A percentile compares a stretch with the other conserved stretches of the same genome.
These are phyloP conservation scores for Phoebastria nigripes DNA, from an alignment of 2,797 vertebrate species.

Conservation along the genomic window DNA sequence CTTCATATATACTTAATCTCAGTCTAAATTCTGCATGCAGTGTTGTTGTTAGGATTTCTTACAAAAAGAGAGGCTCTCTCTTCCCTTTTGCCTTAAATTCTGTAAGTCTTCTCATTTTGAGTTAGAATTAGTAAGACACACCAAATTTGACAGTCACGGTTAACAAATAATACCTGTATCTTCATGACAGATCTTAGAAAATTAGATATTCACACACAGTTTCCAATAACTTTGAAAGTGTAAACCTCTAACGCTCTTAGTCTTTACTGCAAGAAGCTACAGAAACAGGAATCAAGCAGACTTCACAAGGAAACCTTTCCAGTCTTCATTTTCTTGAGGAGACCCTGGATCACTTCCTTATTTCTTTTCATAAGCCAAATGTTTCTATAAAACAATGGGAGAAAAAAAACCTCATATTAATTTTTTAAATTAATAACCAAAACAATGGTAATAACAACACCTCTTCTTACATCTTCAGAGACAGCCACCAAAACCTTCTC, in stretches of 20 bases:
- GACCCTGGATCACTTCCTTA: not conserved
- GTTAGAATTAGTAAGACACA: not conserved
- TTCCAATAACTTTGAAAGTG: not conserved
- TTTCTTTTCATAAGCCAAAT: not conserved
- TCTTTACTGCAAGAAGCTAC: not conserved
- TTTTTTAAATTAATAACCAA: not conserved
- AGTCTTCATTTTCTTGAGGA: not conserved
- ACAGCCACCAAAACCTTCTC: not conserved
- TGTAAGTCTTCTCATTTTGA: not conserved
- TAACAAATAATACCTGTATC: not conserved
- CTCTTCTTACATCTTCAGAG: not conserved
- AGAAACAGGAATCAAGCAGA: not conserved
- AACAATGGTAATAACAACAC: not conserved
- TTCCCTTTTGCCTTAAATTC: not conserved
- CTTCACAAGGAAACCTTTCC: not conserved
- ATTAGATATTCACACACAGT: not conserved
- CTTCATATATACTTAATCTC: not conserved
- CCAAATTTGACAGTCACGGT: not conserved
- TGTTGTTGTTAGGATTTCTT: not conserved
- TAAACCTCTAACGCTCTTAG: not conserved
- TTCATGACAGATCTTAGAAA: not conserved
- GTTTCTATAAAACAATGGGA: not conserved
- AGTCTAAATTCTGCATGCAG: not conserved
- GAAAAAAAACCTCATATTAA: accelerated
- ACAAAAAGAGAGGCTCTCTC: not conserved